Conservation (phyloP, 1,140 invertebrate genomes). For the Drosophila kohkoa region DNA sequence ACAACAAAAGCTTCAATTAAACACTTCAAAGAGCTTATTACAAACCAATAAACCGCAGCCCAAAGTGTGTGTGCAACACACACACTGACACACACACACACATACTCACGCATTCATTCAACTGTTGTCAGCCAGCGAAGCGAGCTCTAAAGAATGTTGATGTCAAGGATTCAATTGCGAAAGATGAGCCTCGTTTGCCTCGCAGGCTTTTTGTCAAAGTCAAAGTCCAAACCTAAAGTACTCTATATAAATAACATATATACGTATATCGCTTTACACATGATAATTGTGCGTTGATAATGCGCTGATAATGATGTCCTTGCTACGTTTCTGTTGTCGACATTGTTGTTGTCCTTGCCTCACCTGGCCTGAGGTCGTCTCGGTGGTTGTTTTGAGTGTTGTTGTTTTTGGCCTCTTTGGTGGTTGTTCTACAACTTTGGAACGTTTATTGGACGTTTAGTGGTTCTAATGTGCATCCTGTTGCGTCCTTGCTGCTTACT, state of each 20-base stretch:
- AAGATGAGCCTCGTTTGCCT: neutral
- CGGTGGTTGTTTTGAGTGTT: conserved; percentile 31
- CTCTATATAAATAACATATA: too few species aligned
- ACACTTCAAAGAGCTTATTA: conserved; percentile 83
- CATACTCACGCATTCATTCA: neutral
- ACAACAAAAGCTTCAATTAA: conserved; percentile 83
- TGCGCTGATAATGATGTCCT: conserved; percentile 51
- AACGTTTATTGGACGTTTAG: conserved; percentile 65
- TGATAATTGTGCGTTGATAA: conserved; percentile 77
- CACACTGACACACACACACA: conserved; percentile 43
- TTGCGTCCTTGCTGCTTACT: conserved; percentile 38
- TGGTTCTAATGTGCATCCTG: conserved; percentile 74
- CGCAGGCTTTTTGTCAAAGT: neutral
- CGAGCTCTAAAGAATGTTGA: conserved; percentile 36
- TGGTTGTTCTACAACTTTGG: conserved; percentile 14
- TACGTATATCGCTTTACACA: conserved; percentile 69
- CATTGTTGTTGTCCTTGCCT: conserved; percentile 12
- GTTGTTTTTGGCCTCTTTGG: neutral
- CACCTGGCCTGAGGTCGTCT: conserved; percentile 38
- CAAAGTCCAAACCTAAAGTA: neutral
- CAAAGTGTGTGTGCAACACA: conserved; percentile 45
- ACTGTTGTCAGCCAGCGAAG: conserved; percentile 22
- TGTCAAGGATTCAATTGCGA: conserved; percentile 30
- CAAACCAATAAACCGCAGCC: conserved; percentile 79
- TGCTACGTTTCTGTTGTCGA: neutral